A percentile compares a stretch with the other conserved stretches of the same genome.
phyloP scores from a whole-genome alignment of 2,888 invertebrate genomes.

The Leucophenga maculata region DNA sequence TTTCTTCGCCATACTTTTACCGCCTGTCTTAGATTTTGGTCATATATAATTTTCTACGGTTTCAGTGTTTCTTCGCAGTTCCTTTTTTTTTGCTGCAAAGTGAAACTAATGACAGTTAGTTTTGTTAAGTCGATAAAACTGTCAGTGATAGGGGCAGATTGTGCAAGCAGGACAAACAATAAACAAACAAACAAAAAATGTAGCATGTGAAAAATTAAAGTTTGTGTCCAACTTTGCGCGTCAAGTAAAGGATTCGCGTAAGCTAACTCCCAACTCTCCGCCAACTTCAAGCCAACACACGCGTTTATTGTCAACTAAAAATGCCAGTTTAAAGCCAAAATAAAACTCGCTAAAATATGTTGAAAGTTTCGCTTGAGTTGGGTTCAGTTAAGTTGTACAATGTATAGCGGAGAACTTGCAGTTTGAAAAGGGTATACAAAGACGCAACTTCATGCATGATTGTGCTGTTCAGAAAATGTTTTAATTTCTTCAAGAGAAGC shows the following conservation, averaged over 20 bases:
- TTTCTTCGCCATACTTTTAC: too few species aligned
- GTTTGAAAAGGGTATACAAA: slow-evolving; percentile 3
- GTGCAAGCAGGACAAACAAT: slow-evolving; percentile 48
- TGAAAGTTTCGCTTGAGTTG: neutral
- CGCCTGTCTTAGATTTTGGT: neutral
- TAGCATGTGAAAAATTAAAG: slow-evolving; percentile 13
- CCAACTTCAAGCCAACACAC: too few species aligned
- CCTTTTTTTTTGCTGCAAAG: slow-evolving; percentile 47
- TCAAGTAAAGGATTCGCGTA: neutral
- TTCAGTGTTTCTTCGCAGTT: neutral
- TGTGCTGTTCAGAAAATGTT: slow-evolving; percentile 9
- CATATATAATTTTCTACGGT: neutral
- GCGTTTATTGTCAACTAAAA: slow-evolving; percentile 14
- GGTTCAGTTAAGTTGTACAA: neutral
- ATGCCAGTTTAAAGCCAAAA: slow-evolving; percentile 15
- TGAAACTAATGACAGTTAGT: slow-evolving; percentile 69
- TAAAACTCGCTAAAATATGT: slow-evolving; percentile 4
- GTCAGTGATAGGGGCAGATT: slow-evolving; percentile 67
- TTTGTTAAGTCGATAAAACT: slow-evolving; percentile 69
- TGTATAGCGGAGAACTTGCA: neutral
- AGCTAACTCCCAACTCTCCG: too few species aligned
- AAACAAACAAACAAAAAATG: neutral
- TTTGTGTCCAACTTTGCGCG: neutral
- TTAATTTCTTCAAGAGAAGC: neutral
- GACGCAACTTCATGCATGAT: slow-evolving; percentile 9